Evolutionary conservation across 2,113 vertebrate species (phyloP), one percentile per base, ranked within the genome.

Genomic region (Syngnathus scovelli): DNA sequence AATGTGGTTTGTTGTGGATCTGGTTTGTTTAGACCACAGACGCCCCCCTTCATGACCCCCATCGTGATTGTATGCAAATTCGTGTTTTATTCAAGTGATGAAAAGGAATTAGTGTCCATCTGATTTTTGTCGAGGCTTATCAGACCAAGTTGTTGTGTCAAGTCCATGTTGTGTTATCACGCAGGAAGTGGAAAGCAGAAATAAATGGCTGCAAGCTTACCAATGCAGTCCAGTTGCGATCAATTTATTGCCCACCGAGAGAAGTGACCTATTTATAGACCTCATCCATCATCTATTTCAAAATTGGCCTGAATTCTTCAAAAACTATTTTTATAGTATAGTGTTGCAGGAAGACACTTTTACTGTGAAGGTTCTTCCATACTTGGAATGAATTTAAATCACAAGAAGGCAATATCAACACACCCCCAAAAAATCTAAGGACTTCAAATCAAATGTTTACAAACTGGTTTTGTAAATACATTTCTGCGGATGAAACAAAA

Each of bases 11-110:
- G 72, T 87, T 84, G 82, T 75, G 69, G 78, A 74, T 83, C 51
- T 48, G 54, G 54, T 76, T 83, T 86, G 80, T 86, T 89, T 82
- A 74, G 77, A 76, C 66, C 69, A 49, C 43, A 56, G 64, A 65
- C 69, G 64, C 70, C 60, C 7, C 64, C 72, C 46, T 58, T 33
- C 10, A 64, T 41, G 12, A 63, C 70, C 51, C 59, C 38, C 13
- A 66, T 46, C 49, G 39, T 65, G 66, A 86, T 84, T 86, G 82
- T 80, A 77, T 85, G 83, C 36, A 79, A 85, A 85, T 81, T 56
- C 1, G 0, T 16, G n/a, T 69, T 77, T 87, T 84, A 66, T 77
- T 58, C 13, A 49, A 68, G 80, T 39, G 70, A 76, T 83, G 85
- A 85, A 21, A 68, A 64, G 9, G n/a, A 63, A 69, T 73, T 69